Evolutionary conservation across 2,113 vertebrate genomes (phyloP), one percentile per base, ranked within the genome.

Genomic region (Pachyramphus minor): DNA sequence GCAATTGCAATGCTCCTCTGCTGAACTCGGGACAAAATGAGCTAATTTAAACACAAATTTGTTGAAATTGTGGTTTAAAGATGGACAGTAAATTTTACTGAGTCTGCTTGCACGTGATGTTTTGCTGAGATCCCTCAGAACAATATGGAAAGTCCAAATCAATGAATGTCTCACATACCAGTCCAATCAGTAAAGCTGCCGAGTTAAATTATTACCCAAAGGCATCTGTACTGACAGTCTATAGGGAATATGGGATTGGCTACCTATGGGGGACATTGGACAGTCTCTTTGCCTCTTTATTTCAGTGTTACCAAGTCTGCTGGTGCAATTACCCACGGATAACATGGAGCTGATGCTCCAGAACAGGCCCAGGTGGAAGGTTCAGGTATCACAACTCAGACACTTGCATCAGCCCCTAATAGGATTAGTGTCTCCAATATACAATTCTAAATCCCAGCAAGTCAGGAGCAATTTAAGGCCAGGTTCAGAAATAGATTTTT

Each of bases 101-200:
- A 30, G 11, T 63, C 30, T 50, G 49, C 49, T 25, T 50, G 49
- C 49, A 27, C 15, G 49, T 50, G 49, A 8, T 27, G 25, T 15
- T 50, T 27, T 50, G 49, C 49, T 15, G 24, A 50, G 49, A 27
- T 27, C 25, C 50, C 50, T 28, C 50, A 52, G 49, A 52, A 52
- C 50, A 52, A 28, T 5, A 2, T 28, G 19, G 7, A 6, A 33
- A 90, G 25, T 4, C 15, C 78, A 4, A 28, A 50, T 42, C 56
- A 72, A 23, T 6, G 3, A 45, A 52, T 0, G 12, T 9, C 13
- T 55, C 20, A 2, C 1, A 0, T 23, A 62, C 15, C 33, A 35
- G 24, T 33, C 19, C 49, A 24, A 59, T 49, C 14, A 39, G 22
- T 33, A 11, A 76, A 69, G 30, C 19, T 22, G 21, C 31, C 2